Conservation (phyloP, 2,797 vertebrate genomes). For the Heteromormyrus szaboi region DNA sequence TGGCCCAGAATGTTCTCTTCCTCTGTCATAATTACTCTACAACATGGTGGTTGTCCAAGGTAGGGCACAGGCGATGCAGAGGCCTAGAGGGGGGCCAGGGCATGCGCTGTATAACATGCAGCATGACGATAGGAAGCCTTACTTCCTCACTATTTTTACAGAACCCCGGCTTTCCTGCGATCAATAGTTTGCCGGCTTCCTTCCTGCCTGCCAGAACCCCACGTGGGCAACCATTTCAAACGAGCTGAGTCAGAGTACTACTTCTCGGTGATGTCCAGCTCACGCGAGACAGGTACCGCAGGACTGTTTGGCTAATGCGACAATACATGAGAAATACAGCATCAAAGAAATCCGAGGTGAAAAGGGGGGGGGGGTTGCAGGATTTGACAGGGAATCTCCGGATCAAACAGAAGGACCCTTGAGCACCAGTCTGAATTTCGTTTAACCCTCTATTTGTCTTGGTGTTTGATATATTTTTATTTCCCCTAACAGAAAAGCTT, state of each 20-base stretch:
- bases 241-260: conserved; percentile 40
- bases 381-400: neutral
- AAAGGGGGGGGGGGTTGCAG: neutral
- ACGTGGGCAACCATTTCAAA: conserved; percentile 52
- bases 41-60: neutral
- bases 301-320: neutral
- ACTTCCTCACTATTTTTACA: conserved; percentile 53
- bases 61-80: neutral
- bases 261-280: neutral
- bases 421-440: neutral
- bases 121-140: conserved; percentile 33
- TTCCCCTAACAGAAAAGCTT: neutral
- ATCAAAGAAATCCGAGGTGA: neutral
- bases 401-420: neutral
- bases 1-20: neutral
- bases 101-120: neutral
- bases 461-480: conserved; percentile 7
- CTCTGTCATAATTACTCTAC: neutral
- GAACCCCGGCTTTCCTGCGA: conserved; percentile 55
- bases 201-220: conserved; percentile 49
- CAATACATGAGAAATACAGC: neutral
- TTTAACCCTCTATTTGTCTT: neutral
- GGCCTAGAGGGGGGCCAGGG: neutral
- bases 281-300: neutral
- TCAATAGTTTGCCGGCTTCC: conserved; percentile 58